Evolutionary conservation across 2,888 invertebrate species (phyloP), one percentile per base, ranked within the genome.

Genomic region (Frankliniella intonsa): DNA sequence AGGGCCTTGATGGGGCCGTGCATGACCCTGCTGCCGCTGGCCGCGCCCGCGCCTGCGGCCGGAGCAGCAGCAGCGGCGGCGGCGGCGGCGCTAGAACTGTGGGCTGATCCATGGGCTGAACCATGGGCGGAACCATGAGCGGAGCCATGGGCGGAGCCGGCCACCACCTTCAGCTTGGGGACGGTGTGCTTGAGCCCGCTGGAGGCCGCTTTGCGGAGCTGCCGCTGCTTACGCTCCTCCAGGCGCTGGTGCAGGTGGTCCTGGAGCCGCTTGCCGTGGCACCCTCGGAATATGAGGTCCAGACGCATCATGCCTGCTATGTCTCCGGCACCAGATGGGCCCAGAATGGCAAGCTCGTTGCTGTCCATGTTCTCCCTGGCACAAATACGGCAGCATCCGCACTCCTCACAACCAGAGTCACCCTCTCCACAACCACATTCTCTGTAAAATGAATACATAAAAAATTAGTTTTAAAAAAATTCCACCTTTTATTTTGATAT

Each of bases 341-440:
- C 89, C 79, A 89, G 86, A 76, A 89, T 87, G 5, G 88, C 87
- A 81, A 90, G 85, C 84, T 90, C 90, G 11, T 89, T 89, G 84
- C 89, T 91, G 85, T 91, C 91, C 79, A 90, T 90, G 83, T 90
- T 90, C 88, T 92, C 92, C 85, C 92, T 90, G 3, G 95, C 97
- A 87, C 99, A 99, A 3, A 93, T 91, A 79, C 96, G 91, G 87
- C 99, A 99, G 62, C 95, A 93, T 3, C 98, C 98, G 88, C 99
- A 99, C 84, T 94, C 93, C 0, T 94, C 92, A 87, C 98, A 98
- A 0, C 98, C 98, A 82, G 97, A 94, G 87, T 98, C 97, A 0
- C 98, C 98, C 87, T 95, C 94, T 3, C 98, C 98, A 89, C 98
- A 98, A 0, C 97, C 97, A 88, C 98, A 98, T 86, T 94, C 94